A percentile compares a stretch with the other conserved stretches of the same genome.
These are phyloP conservation scores for Drosophila murphyi DNA, from an alignment of 1,140 invertebrate genomes.

Conservation along the genomic window DNA sequence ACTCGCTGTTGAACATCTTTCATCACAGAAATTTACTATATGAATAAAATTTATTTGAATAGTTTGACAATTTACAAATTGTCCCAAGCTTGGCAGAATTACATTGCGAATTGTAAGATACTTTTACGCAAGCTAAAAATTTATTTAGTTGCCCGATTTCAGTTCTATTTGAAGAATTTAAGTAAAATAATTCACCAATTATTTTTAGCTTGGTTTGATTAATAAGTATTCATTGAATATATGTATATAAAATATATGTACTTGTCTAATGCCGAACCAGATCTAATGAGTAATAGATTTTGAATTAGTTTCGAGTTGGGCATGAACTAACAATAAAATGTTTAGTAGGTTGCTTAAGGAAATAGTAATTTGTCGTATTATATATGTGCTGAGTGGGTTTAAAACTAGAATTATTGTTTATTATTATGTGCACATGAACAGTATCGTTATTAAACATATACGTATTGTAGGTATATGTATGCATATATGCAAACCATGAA, in stretches of 20 bases:
- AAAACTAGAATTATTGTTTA: conserved; percentile 1
- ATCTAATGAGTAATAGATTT: background rate
- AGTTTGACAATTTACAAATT: background rate
- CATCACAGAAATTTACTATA: background rate
- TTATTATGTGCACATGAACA: background rate
- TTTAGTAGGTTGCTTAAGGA: background rate
- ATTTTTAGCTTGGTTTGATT: too few relatives aligned
- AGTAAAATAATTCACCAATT: too few relatives aligned
- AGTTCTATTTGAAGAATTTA: background rate
- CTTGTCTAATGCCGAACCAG: background rate
- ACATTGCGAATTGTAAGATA: too few relatives aligned
- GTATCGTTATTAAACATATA: background rate
- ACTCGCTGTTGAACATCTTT: background rate
- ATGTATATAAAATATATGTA: too few relatives aligned
- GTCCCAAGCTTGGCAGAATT: too few relatives aligned
- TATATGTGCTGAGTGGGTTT: background rate
- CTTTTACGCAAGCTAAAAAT: background rate
- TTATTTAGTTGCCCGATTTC: background rate
- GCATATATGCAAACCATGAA: conserved; percentile 4
- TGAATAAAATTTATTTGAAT: background rate
- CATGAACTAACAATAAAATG: background rate
- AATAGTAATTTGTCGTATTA: background rate
- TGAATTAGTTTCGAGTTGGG: too few relatives aligned
- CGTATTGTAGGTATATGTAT: conserved; percentile 5
- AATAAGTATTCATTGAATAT: background rate